Evolutionary conservation across 2,113 vertebrate genomes (phyloP).

Genomic region (Pycnonotus jocosus): DNA sequence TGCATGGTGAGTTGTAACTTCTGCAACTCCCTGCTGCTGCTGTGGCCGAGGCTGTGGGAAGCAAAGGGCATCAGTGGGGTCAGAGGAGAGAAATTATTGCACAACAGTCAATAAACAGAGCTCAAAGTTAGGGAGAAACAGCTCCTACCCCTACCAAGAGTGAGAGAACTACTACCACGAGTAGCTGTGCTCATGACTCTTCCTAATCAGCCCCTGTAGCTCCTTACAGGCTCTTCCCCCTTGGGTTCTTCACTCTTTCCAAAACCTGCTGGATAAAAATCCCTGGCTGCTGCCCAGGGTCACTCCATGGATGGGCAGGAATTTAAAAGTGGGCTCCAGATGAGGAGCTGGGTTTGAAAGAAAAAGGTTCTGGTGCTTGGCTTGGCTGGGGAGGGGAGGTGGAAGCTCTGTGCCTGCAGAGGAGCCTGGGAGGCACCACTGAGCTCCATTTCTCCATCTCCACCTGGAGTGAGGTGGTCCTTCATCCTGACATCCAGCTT

Average conservation of each 20-base stretch:
- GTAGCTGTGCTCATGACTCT: neutral
- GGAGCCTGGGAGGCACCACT: neutral
- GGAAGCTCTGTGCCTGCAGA: neutral
- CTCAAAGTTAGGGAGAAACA: neutral
- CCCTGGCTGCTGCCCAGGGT: neutral
- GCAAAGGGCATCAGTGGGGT: neutral
- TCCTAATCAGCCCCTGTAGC: neutral
- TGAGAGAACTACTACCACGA: neutral
- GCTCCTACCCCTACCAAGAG: neutral
- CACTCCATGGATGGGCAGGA: neutral
- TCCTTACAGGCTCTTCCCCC: neutral
- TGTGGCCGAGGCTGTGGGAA: neutral
- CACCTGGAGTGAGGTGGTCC: accelerated
- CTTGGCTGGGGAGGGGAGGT: neutral
- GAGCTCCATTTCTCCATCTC: neutral
- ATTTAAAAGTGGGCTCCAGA: neutral
- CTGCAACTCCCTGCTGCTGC: neutral
- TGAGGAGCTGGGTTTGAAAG: neutral
- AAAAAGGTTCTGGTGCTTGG: neutral
- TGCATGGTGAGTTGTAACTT: neutral
- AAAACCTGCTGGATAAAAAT: neutral
- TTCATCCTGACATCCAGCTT: neutral
- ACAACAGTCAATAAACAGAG: neutral
- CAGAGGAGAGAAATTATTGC: neutral
- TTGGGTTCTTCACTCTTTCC: neutral